Evolutionary conservation across 2,113 vertebrate genomes (phyloP).

Genomic region (Trematocara nigrifrons): DNA sequence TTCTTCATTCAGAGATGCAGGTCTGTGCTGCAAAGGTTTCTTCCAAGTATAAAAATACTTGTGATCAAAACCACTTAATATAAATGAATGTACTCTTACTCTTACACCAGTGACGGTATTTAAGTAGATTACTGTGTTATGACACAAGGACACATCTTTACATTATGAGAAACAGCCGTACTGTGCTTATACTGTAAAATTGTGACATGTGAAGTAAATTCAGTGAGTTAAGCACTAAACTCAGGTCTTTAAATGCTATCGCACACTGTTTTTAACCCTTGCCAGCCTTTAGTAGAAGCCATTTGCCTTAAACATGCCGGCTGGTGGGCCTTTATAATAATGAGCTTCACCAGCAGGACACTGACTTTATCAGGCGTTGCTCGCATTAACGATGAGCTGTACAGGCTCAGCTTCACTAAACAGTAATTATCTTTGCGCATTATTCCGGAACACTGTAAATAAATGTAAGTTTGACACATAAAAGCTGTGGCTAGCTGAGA

Average conservation of each 20-base stretch:
- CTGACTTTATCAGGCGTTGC: not conserved
- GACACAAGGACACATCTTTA: not conserved
- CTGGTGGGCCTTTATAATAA: not conserved
- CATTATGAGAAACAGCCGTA: not conserved
- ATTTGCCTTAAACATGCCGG: not conserved
- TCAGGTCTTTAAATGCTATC: not conserved
- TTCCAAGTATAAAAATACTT: not conserved
- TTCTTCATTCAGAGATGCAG: not conserved
- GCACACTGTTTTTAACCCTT: not conserved
- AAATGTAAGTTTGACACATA: not conserved
- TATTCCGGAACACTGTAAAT: fast-evolving
- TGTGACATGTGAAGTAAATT: fast-evolving
- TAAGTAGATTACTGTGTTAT: not conserved
- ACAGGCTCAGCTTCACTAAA: not conserved
- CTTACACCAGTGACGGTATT: not conserved
- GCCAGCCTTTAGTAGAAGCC: not conserved
- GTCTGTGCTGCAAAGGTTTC: not conserved
- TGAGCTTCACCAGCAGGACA: not conserved
- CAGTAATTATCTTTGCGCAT: not conserved
- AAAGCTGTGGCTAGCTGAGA: not conserved
- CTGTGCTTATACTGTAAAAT: not conserved
- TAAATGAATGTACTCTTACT: not conserved
- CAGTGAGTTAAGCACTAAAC: not conserved
- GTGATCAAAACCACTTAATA: not conserved
- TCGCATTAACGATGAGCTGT: not conserved